These are phyloP conservation scores for Frieseomelitta varia DNA, from an alignment of 1,140 invertebrate species.

Conservation along the genomic window DNA sequence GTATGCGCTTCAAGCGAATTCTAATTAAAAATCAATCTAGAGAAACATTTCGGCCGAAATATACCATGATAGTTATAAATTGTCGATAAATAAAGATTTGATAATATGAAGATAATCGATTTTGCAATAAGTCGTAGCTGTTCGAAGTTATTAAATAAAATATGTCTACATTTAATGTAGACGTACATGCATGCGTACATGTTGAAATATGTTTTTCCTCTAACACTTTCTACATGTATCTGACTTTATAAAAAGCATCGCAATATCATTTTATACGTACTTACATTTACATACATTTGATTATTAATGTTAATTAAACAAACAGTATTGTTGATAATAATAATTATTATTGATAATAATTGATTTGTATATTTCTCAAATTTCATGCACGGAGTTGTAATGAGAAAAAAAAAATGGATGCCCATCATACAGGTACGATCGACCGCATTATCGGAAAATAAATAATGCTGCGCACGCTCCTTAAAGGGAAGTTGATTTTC, in stretches of 20 bases:
- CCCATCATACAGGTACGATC: conserved; percentile 1
- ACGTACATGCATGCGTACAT: neutral
- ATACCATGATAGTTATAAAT: neutral
- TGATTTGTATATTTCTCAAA: neutral
- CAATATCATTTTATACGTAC: neutral
- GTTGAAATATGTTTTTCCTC: neutral
- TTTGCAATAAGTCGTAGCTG: neutral
- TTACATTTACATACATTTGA: neutral
- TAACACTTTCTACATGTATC: neutral
- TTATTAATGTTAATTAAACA: neutral
- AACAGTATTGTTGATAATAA: neutral
- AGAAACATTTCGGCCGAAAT: neutral
- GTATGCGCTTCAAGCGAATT: neutral
- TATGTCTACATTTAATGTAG: no score
- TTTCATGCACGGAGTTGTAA: neutral
- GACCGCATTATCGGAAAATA: conserved; percentile 43
- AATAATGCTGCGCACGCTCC: conserved; percentile 47
- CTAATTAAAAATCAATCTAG: neutral
- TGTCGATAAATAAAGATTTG: neutral
- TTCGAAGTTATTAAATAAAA: neutral
- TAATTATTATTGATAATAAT: neutral
- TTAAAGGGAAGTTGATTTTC: conserved; percentile 42
- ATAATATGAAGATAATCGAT: neutral
- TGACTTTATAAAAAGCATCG: neutral
- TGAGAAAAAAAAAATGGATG: neutral